Conservation (phyloP, 2,113 vertebrate species). For the Pelmatolapia mariae region DNA sequence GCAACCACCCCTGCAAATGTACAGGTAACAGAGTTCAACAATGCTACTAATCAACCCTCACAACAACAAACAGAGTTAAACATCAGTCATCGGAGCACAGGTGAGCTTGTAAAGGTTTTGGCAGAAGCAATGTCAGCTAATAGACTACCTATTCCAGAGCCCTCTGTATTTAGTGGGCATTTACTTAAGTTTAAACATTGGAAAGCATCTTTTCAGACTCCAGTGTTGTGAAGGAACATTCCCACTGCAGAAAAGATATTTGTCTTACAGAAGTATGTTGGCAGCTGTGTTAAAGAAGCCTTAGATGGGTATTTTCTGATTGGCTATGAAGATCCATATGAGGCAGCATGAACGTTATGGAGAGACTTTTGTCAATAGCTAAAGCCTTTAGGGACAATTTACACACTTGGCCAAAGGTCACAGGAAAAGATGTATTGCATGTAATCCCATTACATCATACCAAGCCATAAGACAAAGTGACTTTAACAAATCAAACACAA, state of each 20-base stretch:
- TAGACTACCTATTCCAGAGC: slow-evolving; percentile 30
- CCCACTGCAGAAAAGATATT: slow-evolving; percentile 4
- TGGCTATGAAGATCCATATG: not conserved
- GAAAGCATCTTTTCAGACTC: slow-evolving; percentile 28
- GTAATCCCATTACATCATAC: slow-evolving; percentile 10
- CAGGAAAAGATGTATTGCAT: not conserved
- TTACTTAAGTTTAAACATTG: slow-evolving; percentile 27
- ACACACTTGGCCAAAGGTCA: not conserved
- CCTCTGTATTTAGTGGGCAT: slow-evolving; percentile 9
- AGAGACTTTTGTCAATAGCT: slow-evolving; percentile 11
- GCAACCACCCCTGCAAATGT: not conserved
- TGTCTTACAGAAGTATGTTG: slow-evolving; percentile 28
- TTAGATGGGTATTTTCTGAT: not conserved
- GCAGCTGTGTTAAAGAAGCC: not conserved
- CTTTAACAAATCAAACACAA: not conserved
- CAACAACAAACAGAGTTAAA: not conserved
- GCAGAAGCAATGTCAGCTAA: slow-evolving; percentile 19
- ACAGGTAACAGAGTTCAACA: not conserved
- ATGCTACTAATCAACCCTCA: not conserved
- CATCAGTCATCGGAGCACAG: not conserved
- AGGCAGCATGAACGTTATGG: not conserved
- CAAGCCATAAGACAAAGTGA: not conserved
- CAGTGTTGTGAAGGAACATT: slow-evolving; percentile 19
- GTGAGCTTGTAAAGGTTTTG: not conserved
- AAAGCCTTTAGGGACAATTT: slow-evolving; percentile 14